Evolutionary conservation across 2,797 vertebrate genomes (phyloP).

Genomic region (Tarsius wallacei): DNA sequence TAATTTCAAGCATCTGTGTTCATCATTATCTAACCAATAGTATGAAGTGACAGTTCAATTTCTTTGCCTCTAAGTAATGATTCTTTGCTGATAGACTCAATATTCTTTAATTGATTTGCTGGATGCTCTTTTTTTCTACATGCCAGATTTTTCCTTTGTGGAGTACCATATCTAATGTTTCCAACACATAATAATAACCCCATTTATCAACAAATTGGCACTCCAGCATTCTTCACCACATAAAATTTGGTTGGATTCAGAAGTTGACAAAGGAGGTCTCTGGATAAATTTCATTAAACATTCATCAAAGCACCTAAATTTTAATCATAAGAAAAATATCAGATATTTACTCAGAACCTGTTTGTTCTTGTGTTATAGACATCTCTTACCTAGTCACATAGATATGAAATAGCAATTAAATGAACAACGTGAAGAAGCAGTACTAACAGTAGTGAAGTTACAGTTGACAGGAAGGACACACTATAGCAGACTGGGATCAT

Average conservation of each 20-base stretch:
- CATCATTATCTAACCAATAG: slow-evolving; percentile 52
- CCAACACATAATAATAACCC: background rate
- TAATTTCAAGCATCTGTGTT: slow-evolving; percentile 36
- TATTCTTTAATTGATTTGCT: slow-evolving; percentile 63
- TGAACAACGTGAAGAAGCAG: background rate
- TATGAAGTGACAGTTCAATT: slow-evolving; percentile 67
- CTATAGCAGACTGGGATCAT: background rate
- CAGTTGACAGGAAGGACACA: background rate
- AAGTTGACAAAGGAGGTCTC: background rate
- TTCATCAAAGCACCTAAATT: background rate
- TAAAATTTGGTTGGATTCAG: slow-evolving; percentile 3
- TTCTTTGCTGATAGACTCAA: slow-evolving; percentile 63
- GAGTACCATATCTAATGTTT: slow-evolving; percentile 13
- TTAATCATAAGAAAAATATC: slow-evolving; percentile 55
- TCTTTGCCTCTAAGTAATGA: slow-evolving; percentile 65
- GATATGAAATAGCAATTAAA: background rate
- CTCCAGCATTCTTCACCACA: background rate
- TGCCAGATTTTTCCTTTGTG: slow-evolving; percentile 27
- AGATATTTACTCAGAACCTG: background rate
- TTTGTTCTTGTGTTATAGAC: slow-evolving; percentile 1
- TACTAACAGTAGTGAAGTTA: background rate
- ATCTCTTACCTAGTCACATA: slow-evolving; percentile 28
- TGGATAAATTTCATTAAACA: background rate
- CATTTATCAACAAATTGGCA: background rate
- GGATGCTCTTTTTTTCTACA: background rate